Evolutionary conservation across 2,797 vertebrate genomes (phyloP).

Genomic region (Saxicola maurus): DNA sequence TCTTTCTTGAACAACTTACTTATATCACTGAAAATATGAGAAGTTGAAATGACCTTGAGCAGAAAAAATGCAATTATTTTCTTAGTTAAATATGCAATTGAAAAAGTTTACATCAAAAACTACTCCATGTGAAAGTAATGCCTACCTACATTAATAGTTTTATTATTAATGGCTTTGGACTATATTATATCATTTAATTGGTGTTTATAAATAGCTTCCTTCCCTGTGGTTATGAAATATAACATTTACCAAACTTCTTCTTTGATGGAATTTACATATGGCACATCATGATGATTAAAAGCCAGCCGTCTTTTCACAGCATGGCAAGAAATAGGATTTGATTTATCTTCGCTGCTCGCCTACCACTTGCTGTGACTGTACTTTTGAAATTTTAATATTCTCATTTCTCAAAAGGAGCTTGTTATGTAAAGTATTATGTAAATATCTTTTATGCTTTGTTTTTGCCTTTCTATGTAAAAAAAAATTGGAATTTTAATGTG

Average conservation of each 20-base stretch:
- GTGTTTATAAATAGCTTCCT: slow-evolving; percentile 73
- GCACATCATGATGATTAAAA: slow-evolving; percentile 79
- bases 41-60: slow-evolving; percentile 24
- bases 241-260: slow-evolving; percentile 74
- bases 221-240: slow-evolving; percentile 68
- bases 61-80: neutral
- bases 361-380: slow-evolving; percentile 75
- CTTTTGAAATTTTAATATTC: slow-evolving; percentile 79
- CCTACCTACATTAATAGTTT: slow-evolving; percentile 50
- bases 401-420: slow-evolving; percentile 69
- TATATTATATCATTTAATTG: slow-evolving; percentile 68
- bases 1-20: neutral
- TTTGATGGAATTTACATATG: slow-evolving; percentile 79
- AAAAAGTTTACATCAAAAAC: neutral
- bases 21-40: neutral
- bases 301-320: slow-evolving; percentile 73
- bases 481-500: neutral
- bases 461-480: slow-evolving; percentile 14
- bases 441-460: slow-evolving; percentile 64
- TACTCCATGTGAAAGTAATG: slow-evolving; percentile 10
- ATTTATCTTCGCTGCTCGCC: slow-evolving; percentile 72
- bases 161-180: slow-evolving; percentile 63
- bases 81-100: slow-evolving; percentile 1
- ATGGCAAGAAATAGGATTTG: slow-evolving; percentile 76
- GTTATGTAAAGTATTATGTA: slow-evolving; percentile 72